phyloP scores from a whole-genome alignment of 2,797 vertebrate genomes.

The Mormyrops boulengeri region DNA sequence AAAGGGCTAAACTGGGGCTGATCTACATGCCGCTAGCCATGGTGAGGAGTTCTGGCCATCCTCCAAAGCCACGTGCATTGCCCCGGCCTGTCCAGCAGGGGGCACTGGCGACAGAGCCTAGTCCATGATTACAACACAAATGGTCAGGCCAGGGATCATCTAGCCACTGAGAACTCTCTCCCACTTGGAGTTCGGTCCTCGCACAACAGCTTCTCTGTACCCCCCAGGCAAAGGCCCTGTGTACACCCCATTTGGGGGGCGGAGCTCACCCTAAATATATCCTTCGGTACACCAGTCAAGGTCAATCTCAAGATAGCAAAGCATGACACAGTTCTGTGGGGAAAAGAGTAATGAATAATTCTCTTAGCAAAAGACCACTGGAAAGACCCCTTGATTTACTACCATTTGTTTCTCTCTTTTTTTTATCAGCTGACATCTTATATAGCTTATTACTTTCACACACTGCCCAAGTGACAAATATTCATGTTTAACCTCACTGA shows the following conservation, averaged over 20 bases:
- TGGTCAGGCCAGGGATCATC: background rate
- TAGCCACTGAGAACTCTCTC: background rate
- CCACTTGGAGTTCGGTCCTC: background rate
- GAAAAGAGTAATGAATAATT: background rate
- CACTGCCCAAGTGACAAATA: background rate
- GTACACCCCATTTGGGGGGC: background rate
- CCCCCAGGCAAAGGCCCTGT: background rate
- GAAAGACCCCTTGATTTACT: background rate
- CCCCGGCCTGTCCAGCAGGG: background rate
- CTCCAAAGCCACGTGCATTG: background rate
- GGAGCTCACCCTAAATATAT: background rate
- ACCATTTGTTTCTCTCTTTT: background rate
- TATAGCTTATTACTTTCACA: background rate
- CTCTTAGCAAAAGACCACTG: background rate
- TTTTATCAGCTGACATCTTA: background rate
- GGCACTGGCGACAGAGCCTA: background rate
- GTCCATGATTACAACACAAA: background rate
- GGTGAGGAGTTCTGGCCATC: background rate
- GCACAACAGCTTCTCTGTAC: conserved; percentile 40
- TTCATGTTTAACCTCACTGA: background rate
- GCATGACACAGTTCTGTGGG: background rate
- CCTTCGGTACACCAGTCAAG: background rate
- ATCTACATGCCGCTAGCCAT: background rate
- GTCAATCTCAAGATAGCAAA: conserved; percentile 1
- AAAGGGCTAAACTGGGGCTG: background rate